Evolutionary conservation across 2,113 vertebrate species (phyloP), one percentile per base, ranked within the genome.

Genomic region (Turdus rufiventris): DNA sequence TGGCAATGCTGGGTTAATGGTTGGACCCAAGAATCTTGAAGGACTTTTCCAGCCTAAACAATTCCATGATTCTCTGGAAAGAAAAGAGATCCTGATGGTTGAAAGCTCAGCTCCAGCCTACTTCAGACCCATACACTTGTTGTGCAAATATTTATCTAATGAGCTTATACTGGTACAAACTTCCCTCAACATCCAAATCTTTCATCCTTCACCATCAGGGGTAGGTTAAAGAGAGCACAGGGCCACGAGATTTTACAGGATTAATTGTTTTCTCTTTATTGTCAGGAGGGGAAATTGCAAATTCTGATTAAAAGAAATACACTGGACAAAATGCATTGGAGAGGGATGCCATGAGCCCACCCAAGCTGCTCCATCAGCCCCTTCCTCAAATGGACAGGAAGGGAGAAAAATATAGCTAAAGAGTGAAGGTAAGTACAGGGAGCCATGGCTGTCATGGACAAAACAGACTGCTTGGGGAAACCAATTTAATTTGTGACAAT

Each of bases 121-220:
- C 43, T 38, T 43, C 0, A 0, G 18, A 68, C 24, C 24, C 58
- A 61, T 7, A 31, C 0, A 0, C 6, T 67, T 40, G 19, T 66
- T 40, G 23, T 57, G n/a, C 19, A 72, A 63, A 47, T 88, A 61
- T 19, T 68, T 79, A 15, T 43, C n/a, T 76, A 28, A 68, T 18
- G 36, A 51, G 40, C 16, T 93, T 60, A 57, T 28, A 26, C 15
- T 14, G 42, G 14, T 56, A 57, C 24, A 36, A 82, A 43, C 25
- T 65, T 76, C 25, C 50, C 48, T 14, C 14, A n/a, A 8, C 12
- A 58, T 29, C 33, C 58, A 36, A 85, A 25, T 48, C 40, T 57
- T 72, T 57, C 62, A n/a, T 23, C 8, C 28, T 92, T 9, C 43
- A 43, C 14, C 14, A 33, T 57, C 28, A 53, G 45, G 12, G 9